phyloP scores from a whole-genome alignment of 1,140 invertebrate genomes.

The Trichoplusia ni region DNA sequence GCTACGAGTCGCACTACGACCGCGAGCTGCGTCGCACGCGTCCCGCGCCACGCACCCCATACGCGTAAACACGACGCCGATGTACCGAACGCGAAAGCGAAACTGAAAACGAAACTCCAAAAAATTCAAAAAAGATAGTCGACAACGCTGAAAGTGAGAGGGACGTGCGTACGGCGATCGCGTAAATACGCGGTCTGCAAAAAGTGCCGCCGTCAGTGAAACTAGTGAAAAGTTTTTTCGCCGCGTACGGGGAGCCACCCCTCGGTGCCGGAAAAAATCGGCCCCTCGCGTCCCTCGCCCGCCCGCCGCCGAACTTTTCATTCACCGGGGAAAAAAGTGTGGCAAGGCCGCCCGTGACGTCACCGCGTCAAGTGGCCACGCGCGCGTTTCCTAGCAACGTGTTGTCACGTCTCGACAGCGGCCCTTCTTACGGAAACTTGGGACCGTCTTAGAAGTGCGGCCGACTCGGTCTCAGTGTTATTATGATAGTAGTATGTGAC shows the following conservation, averaged over 20 bases:
- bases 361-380: slow-evolving; percentile 81
- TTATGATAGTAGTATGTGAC: slow-evolving; percentile 48
- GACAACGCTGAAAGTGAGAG: slow-evolving; percentile 61
- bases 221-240: slow-evolving; percentile 80
- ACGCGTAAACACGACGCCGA: slow-evolving; percentile 33
- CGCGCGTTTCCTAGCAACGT: slow-evolving; percentile 82
- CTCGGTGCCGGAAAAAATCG: slow-evolving; percentile 76
- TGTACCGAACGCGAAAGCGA: slow-evolving; percentile 39
- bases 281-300: slow-evolving; percentile 72
- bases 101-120: slow-evolving; percentile 47
- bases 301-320: slow-evolving; percentile 82
- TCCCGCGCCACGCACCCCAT: slow-evolving; percentile 42
- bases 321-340: slow-evolving; percentile 84
- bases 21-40: slow-evolving; percentile 64
- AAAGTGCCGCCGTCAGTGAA: slow-evolving; percentile 77
- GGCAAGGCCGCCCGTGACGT: slow-evolving; percentile 83
- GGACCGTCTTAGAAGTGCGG: slow-evolving; percentile 26
- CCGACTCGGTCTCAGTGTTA: slow-evolving; percentile 31
- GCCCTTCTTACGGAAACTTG: slow-evolving; percentile 32
- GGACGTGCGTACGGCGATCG: slow-evolving; percentile 62
- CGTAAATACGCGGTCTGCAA: slow-evolving; percentile 70
- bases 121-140: slow-evolving; percentile 43
- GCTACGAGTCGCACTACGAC: slow-evolving; percentile 61
- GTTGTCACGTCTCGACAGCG: slow-evolving; percentile 51
- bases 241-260: slow-evolving; percentile 74